A percentile compares a stretch with the other conserved stretches of the same genome.
Evolutionary conservation across 2,888 invertebrate species (phyloP).

Genomic region (Creontiades dilutus): DNA sequence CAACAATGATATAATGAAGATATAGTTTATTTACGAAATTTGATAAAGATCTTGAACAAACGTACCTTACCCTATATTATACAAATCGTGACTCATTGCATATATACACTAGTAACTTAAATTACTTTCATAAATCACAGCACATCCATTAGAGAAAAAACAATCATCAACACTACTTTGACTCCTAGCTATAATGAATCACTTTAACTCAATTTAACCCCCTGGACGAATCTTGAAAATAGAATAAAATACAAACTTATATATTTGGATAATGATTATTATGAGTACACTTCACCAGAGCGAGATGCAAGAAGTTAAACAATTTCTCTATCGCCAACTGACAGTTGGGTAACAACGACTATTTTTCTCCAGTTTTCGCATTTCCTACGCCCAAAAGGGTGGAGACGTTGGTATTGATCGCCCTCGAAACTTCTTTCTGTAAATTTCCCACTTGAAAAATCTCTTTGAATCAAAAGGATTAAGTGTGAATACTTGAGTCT

Average conservation of each 20-base stretch:
- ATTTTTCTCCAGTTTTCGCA: no score
- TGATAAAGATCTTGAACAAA: conserved; percentile 57
- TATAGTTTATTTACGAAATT: conserved; percentile 28
- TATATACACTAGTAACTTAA: conserved; percentile 65
- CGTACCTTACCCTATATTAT: conserved; percentile 64
- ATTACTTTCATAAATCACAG: conserved; percentile 69
- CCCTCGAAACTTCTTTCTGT: no score
- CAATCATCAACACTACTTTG: conserved; percentile 34
- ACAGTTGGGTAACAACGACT: no score
- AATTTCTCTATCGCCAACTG: no score
- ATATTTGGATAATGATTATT: no score
- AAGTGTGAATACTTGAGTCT: no score
- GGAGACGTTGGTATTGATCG: no score
- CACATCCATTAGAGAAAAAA: conserved; percentile 68
- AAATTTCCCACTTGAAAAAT: no score
- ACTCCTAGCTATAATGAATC: conserved; percentile 6
- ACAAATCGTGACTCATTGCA: conserved; percentile 64
- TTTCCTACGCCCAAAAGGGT: no score
- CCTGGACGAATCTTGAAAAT: background rate
- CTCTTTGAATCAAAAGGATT: no score
- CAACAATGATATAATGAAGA: conserved; percentile 55
- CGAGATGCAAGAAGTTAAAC: no score
- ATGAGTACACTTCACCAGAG: no score
- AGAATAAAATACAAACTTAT: background rate
- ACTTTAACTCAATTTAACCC: conserved; percentile 7